Percentiles rank a stretch among this genome's conserved stretches.
These are phyloP conservation scores for Spinibarbus caldwelli DNA, from an alignment of 2,797 vertebrate genomes.

Conservation along the genomic window DNA sequence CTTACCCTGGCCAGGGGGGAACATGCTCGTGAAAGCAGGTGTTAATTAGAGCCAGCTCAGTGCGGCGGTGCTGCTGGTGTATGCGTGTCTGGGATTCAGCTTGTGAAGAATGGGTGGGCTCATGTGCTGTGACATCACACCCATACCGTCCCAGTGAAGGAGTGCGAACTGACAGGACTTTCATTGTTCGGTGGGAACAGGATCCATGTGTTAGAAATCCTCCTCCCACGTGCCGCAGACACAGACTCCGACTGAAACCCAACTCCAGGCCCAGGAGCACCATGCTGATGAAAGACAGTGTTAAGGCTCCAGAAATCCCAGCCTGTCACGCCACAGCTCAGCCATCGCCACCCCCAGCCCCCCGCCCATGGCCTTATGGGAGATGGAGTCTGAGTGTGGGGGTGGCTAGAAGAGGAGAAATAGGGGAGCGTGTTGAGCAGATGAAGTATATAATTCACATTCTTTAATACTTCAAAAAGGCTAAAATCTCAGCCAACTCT, in stretches of 20 bases:
- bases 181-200: constrained; percentile 81
- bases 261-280: constrained; percentile 78
- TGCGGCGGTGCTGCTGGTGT: constrained; percentile 25
- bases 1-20: constrained; percentile 53
- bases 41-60: constrained; percentile 65
- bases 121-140: constrained; percentile 61
- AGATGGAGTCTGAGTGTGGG: constrained; percentile 67
- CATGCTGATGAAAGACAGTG: constrained; percentile 84
- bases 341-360: constrained; percentile 46
- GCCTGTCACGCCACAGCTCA: constrained; percentile 72
- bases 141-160: constrained; percentile 31
- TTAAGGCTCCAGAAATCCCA: constrained; percentile 74
- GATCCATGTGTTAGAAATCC: constrained; percentile 87
- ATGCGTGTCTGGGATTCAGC: constrained; percentile 47
- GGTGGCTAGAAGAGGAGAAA: constrained; percentile 56
- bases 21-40: constrained; percentile 66
- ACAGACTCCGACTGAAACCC: constrained; percentile 79
- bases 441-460: constrained; percentile 29
- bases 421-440: constrained; percentile 29
- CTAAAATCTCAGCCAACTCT: background rate
- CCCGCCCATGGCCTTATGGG: constrained; percentile 65
- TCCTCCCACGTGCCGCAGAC: constrained; percentile 81
- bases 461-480: constrained; percentile 15
- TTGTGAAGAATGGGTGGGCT: constrained; percentile 68
- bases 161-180: constrained; percentile 75